These are phyloP conservation scores for Trinectes maculatus DNA, from an alignment of 2,113 vertebrate species.

Conservation along the genomic window DNA sequence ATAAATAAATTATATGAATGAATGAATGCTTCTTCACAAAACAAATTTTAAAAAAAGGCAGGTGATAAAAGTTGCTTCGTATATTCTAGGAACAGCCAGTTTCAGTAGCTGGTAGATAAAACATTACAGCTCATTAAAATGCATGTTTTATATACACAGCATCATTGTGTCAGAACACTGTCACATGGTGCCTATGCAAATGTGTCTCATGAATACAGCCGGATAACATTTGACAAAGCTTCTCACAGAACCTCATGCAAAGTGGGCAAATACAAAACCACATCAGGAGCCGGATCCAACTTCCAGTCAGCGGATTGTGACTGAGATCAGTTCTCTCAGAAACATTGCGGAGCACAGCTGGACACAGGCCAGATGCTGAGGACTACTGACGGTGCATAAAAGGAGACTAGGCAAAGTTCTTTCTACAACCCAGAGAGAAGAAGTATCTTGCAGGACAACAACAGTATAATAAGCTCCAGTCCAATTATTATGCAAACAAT, in stretches of 20 bases:
- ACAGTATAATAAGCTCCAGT: conserved; percentile 27
- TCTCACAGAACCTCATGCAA: conserved; percentile 45
- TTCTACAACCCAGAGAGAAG: background rate
- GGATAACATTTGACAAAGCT: conserved; percentile 30
- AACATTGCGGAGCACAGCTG: conserved; percentile 4
- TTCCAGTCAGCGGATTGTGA: conserved; percentile 18
- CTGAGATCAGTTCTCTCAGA: conserved; percentile 5
- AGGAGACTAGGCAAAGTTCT: background rate
- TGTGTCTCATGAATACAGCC: conserved; percentile 5
- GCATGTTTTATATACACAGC: background rate
- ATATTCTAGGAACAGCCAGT: conserved; percentile 11
- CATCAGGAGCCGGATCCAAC: conserved; percentile 1
- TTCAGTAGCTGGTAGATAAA: conserved; percentile 12
- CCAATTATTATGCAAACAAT: background rate
- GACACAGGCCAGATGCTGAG: conserved; percentile 18
- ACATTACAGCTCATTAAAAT: background rate
- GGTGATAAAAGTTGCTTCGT: conserved; percentile 20
- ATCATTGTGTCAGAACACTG: conserved; percentile 15
- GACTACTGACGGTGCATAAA: conserved; percentile 24
- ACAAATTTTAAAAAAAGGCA: background rate
- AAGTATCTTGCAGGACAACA: conserved; percentile 23
- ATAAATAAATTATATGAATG: background rate
- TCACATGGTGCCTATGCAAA: conserved; percentile 51
- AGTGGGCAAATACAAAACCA: conserved; percentile 23
- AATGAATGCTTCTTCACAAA: too few species aligned